These are phyloP conservation scores for Amphiprion clarkii DNA, from an alignment of 2,797 vertebrate genomes.

Conservation along the genomic window DNA sequence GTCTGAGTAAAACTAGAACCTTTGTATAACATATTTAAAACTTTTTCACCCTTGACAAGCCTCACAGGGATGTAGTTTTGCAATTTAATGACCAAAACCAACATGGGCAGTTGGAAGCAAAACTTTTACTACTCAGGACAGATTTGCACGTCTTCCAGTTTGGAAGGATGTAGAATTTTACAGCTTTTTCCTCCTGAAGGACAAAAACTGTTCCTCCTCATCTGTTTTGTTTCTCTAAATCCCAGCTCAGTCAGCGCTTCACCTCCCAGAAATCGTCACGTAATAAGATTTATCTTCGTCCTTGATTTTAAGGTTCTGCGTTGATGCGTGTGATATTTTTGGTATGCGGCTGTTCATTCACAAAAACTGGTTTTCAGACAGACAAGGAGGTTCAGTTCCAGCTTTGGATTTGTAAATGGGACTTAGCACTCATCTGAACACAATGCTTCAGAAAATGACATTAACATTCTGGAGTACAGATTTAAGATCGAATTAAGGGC, in stretches of 20 bases:
- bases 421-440: conserved; percentile 26
- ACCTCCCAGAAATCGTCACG: conserved; percentile 2
- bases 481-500: conserved; percentile 41
- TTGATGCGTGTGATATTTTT: conserved; percentile 18
- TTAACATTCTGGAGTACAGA: conserved; percentile 41
- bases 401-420: conserved; percentile 31
- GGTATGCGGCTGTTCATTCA: conserved; percentile 46
- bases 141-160: neutral
- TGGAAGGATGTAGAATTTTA: neutral
- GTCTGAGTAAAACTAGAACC: too few species aligned
- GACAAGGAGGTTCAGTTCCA: conserved; percentile 2
- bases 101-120: neutral
- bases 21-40: too few species aligned
- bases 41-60: too few species aligned
- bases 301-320: neutral
- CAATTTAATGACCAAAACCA: neutral
- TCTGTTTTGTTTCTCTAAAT: conserved; percentile 25
- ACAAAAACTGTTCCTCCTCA: conserved; percentile 15
- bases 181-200: neutral
- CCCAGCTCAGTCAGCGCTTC: conserved; percentile 14
- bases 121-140: neutral
- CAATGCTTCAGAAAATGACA: conserved; percentile 45
- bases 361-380: conserved; percentile 15
- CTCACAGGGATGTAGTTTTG: too few species aligned
- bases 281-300: conserved; percentile 18